Conservation (phyloP, 2,888 invertebrate genomes). For the Quadriops clusia region DNA sequence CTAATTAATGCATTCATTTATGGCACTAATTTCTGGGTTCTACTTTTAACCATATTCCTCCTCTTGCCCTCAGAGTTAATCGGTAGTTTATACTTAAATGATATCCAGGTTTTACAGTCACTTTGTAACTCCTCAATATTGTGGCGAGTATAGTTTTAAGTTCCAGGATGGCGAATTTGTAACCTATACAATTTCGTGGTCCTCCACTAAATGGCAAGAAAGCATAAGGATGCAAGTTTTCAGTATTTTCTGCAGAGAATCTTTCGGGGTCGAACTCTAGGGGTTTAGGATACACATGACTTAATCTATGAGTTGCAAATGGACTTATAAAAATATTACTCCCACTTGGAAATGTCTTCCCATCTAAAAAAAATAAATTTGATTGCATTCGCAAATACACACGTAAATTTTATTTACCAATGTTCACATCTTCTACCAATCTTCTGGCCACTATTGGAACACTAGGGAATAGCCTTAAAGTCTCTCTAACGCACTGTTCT, state of each 20-base stretch:
- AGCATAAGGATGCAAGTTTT: constrained; percentile 37
- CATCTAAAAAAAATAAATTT: constrained; percentile 16
- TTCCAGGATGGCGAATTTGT: too few relatives aligned
- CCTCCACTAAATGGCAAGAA: constrained; percentile 54
- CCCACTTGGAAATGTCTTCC: constrained; percentile 27
- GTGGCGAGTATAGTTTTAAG: too few relatives aligned
- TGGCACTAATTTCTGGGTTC: too few relatives aligned
- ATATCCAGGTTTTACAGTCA: too few relatives aligned
- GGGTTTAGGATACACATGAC: constrained; percentile 42
- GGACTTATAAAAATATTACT: constrained; percentile 35
- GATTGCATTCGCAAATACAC: constrained; percentile 2
- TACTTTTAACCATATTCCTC: too few relatives aligned
- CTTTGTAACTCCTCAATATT: too few relatives aligned
- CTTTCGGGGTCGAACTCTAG: constrained; percentile 43
- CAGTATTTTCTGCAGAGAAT: constrained; percentile 34
- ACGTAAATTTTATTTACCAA: constrained; percentile 18
- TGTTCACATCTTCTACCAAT: constrained; percentile 31
- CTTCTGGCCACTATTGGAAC: constrained; percentile 40
- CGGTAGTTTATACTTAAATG: too few relatives aligned
- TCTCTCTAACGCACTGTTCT: constrained; percentile 43
- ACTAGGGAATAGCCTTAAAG: constrained; percentile 41
- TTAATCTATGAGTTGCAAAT: constrained; percentile 39
- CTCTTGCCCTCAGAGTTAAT: too few relatives aligned
- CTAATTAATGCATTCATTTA: too few relatives aligned
- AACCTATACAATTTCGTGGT: constrained; percentile 50